Conservation (phyloP, 35 echinoderm and acorn worm genomes). For the Lytechinus pictus region DNA sequence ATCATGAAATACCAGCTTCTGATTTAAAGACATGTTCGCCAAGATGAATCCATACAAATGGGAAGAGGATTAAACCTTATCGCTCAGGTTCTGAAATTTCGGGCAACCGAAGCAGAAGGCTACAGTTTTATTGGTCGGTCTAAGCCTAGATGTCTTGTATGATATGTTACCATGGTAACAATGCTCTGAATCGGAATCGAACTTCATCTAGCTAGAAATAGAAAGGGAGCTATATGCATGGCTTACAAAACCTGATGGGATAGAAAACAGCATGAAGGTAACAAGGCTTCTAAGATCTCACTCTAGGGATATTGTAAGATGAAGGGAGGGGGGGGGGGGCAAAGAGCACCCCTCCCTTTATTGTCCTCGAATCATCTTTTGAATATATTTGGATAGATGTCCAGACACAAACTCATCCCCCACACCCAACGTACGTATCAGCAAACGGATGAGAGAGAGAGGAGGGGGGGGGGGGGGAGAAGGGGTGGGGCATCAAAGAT, state of each 20-base stretch:
- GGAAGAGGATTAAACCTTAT: not conserved
- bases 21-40: not conserved
- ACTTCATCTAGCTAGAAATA: not conserved
- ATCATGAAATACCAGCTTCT: not conserved
- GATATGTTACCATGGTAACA: not conserved
- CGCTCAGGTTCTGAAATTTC: not conserved
- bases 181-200: not conserved
- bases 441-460: not conserved
- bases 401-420: too few species aligned
- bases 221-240: not conserved
- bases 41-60: not conserved
- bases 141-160: not conserved
- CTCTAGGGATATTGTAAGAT: not conserved
- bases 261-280: not conserved
- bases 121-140: not conserved
- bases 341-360: not conserved
- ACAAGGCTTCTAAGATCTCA: not conserved
- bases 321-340: not conserved
- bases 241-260: not conserved
- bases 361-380: not conserved
- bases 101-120: not conserved
- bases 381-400: too few species aligned
- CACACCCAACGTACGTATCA: not conserved
- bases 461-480: too few species aligned
- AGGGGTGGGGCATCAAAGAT: too few species aligned